phyloP scores from a whole-genome alignment of 1,140 invertebrate species.

The Cecropterus lyciades region DNA sequence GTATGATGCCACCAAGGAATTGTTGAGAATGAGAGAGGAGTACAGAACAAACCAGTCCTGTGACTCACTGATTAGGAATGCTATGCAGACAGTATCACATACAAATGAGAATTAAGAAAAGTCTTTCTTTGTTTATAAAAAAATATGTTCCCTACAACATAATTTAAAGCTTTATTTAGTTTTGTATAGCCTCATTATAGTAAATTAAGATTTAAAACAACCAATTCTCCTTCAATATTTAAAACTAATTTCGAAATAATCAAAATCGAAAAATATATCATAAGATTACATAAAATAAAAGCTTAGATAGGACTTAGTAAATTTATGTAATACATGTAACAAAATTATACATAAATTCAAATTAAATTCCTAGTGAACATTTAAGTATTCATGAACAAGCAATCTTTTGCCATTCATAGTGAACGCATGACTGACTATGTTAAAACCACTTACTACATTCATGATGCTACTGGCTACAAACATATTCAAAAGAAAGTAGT shows the following conservation, averaged over 20 bases:
- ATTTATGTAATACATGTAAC: background rate
- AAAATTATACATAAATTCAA: constrained; percentile 3
- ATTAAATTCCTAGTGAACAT: background rate
- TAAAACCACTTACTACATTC: constrained; percentile 38
- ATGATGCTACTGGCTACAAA: constrained; percentile 20
- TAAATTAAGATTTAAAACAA: too few relatives aligned
- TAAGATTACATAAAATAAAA: too few relatives aligned
- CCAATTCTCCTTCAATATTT: too few relatives aligned
- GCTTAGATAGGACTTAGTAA: background rate
- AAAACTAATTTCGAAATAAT: too few relatives aligned
- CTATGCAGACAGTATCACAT: constrained; percentile 11
- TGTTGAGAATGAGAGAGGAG: constrained; percentile 6
- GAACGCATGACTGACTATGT: constrained; percentile 39
- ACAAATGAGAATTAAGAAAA: constrained; percentile 1
- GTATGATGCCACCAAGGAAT: constrained; percentile 20
- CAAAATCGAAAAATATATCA: too few relatives aligned
- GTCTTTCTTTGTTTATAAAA: constrained; percentile 5
- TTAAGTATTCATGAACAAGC: constrained; percentile 15
- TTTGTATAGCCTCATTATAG: too few relatives aligned
- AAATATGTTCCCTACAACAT: background rate
- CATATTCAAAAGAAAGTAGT: constrained; percentile 25
- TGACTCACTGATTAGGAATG: constrained; percentile 38
- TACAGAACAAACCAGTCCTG: constrained; percentile 28
- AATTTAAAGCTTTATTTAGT: background rate
- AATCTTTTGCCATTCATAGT: constrained; percentile 30